A percentile compares a stretch with the other conserved stretches of the same genome.
Evolutionary conservation across 2,888 invertebrate genomes (phyloP).

Genomic region (Hirtodrosophila trivittata): DNA sequence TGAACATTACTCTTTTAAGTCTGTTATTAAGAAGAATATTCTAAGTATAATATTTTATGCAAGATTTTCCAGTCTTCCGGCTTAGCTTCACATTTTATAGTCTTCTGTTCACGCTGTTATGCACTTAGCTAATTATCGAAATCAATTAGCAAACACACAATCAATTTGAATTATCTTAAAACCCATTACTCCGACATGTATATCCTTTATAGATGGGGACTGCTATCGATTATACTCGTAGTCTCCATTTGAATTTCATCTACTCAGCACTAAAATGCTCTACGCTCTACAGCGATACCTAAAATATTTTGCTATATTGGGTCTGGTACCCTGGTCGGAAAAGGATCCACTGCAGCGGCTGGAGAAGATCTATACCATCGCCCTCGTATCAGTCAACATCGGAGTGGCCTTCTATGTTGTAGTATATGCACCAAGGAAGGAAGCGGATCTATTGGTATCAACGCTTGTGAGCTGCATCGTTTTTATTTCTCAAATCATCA

Average conservation of each 20-base stretch:
- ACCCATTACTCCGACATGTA: background rate
- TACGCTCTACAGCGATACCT: constrained; percentile 57
- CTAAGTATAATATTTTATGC: no score
- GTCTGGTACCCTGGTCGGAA: constrained; percentile 68
- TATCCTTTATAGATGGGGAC: background rate
- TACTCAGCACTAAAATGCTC: constrained; percentile 49
- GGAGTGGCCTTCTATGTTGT: constrained; percentile 44
- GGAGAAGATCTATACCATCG: constrained; percentile 63
- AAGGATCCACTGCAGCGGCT: constrained; percentile 20
- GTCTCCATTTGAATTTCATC: constrained; percentile 2
- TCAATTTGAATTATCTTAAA: constrained; percentile 9
- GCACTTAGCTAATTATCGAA: constrained; percentile 41
- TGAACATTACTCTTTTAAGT: no score
- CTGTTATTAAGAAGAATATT: no score
- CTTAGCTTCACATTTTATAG: no score
- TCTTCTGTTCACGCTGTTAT: background rate
- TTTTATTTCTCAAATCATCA: constrained; percentile 56
- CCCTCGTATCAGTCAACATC: constrained; percentile 46
- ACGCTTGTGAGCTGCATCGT: constrained; percentile 63
- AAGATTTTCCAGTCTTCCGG: no score
- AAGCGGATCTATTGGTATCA: constrained; percentile 55
- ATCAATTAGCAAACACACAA: constrained; percentile 20
- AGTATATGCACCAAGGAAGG: constrained; percentile 15
- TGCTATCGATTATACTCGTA: background rate
- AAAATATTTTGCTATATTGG: constrained; percentile 68